These are phyloP conservation scores for Halocynthia roretzi DNA, from an alignment of 23 tunicate species.

Conservation along the genomic window DNA sequence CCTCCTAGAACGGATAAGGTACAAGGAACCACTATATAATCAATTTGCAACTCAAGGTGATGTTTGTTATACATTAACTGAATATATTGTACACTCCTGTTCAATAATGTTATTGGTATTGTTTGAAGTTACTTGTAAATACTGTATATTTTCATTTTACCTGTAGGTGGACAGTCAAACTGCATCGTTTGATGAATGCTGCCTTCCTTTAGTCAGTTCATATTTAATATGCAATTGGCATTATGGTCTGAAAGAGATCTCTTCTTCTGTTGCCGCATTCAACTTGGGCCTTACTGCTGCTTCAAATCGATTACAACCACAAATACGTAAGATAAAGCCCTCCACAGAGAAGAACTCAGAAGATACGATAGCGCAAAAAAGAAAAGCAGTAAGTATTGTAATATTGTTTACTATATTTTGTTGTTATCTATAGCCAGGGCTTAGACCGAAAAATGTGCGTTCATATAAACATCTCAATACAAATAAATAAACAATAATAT, in stretches of 20 bases:
- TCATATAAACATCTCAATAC: neutral
- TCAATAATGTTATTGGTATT: neutral
- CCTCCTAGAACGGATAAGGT: too few species aligned
- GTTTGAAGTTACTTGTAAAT: too few species aligned
- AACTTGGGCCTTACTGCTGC: constrained; percentile 1
- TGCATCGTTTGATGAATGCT: constrained; percentile 6
- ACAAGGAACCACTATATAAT: too few species aligned
- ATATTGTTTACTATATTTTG: too few species aligned
- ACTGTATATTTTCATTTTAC: neutral
- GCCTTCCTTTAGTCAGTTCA: neutral
- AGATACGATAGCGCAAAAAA: constrained; percentile 16
- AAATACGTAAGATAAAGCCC: constrained; percentile 57
- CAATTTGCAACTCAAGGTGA: too few species aligned
- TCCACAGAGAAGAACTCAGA: constrained; percentile 45
- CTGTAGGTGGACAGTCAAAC: neutral
- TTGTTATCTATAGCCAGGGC: neutral
- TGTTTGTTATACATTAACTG: neutral
- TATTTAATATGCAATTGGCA: constrained; percentile 4
- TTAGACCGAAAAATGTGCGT: neutral
- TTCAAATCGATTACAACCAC: constrained; percentile 22
- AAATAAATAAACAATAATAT: too few species aligned
- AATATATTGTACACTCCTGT: neutral
- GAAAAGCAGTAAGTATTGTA: neutral
- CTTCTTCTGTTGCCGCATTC: neutral
- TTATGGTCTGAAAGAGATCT: neutral